phyloP scores from a whole-genome alignment of 2,888 invertebrate species.

The Galeopsomyia nigrocyanea region DNA sequence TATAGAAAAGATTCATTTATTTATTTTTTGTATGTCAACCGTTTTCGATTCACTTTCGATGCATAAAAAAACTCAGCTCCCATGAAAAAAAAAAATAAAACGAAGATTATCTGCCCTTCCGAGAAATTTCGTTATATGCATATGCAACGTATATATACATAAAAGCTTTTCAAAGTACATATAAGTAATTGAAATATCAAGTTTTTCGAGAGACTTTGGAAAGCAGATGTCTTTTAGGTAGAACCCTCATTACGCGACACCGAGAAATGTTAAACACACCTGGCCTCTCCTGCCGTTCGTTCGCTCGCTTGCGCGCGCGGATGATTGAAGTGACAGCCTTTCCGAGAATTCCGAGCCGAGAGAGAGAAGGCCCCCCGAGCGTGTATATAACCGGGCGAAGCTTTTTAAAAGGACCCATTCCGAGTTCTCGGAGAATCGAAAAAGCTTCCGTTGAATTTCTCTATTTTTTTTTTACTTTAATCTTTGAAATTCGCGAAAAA shows the following conservation, averaged over 20 bases:
- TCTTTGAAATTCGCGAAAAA: too few relatives aligned
- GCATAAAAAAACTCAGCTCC: too few relatives aligned
- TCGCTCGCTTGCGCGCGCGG: too few relatives aligned
- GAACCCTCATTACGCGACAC: slow-evolving; percentile 27
- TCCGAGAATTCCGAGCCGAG: slow-evolving; percentile 27
- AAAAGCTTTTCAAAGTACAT: background rate
- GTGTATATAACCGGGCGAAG: background rate
- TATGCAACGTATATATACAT: too few relatives aligned
- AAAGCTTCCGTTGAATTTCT: slow-evolving; percentile 16
- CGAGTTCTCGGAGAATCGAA: background rate
- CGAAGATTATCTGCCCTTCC: too few relatives aligned
- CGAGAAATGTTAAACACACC: slow-evolving; percentile 28
- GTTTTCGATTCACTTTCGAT: too few relatives aligned
- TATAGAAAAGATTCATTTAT: too few relatives aligned
- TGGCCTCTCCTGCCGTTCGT: slow-evolving; percentile 21
- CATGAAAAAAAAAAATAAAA: too few relatives aligned
- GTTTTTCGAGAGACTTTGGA: background rate
- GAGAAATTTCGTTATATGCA: too few relatives aligned
- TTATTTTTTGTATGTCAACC: too few relatives aligned
- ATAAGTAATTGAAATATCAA: background rate
- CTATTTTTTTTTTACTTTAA: too few relatives aligned
- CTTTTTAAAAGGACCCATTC: slow-evolving; percentile 6
- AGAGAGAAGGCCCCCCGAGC: too few relatives aligned
- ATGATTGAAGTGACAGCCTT: slow-evolving; percentile 34
- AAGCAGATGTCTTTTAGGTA: background rate